Evolutionary conservation across 1,140 invertebrate genomes (phyloP), one percentile per base, ranked within the genome.

Genomic region (Arctopsyche grandis): DNA sequence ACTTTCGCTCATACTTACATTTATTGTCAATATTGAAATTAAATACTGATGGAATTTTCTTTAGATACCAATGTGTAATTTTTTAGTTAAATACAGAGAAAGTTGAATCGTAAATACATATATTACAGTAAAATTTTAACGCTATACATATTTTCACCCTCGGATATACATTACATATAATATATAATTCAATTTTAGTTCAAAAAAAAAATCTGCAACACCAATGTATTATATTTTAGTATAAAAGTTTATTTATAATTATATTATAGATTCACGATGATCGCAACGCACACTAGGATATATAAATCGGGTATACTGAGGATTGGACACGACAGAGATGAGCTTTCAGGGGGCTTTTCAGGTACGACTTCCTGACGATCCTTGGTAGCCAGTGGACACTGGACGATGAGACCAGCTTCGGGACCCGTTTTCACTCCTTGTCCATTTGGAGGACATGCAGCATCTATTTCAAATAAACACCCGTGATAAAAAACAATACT

Each of bases 381-480:
- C 56, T 82, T 82, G 9, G 81, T 82, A 3, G 81, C 81, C 70
- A 82, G 22, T 7, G 81, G 81, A 63, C 81, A 82, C 29, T 82
- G 81, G 48, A 82, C 81, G 19, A 82, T 82, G 19, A 82, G 75
- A n/a, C 78, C 81, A 0, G 81, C 69, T 26, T 82, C 81, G 21
- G 48, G 78, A 16, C 78, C 81, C 0, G 66, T 19, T 56, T 77
- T 66, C 9, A 44, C 56, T 29, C 69, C 75, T 22, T 82, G 75
- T 9, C 76, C 78, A 56, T 60, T 66, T 0, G 78, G 69, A 3
- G 81, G 75, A 38, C 81, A 82, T 21, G 81, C 81, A 5, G 81
- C 81, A 82, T 82, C 81, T 82, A 63, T 75, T 63, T 5, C 73
- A 77, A 71, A 44, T 44, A 75, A 48, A 21, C 19, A 26, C 14